Evolutionary conservation across 1,140 invertebrate genomes (phyloP).

Genomic region (Catajapyx aquilonaris): DNA sequence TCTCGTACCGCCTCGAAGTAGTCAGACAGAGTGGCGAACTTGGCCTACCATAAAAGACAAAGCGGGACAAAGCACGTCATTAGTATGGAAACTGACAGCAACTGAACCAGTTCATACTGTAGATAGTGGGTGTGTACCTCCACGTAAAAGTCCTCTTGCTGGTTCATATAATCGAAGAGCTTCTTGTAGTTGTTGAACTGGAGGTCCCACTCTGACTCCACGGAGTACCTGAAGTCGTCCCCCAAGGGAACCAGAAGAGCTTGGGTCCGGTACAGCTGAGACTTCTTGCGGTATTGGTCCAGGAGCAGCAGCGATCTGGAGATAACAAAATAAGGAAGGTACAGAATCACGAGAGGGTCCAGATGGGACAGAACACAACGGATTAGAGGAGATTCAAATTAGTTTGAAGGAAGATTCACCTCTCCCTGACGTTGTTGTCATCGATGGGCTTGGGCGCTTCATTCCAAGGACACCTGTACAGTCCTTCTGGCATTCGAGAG

Average conservation of each 20-base stretch:
- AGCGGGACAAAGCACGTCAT: too few relatives aligned
- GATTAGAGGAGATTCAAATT: conserved; percentile 4
- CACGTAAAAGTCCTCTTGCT: conserved; percentile 53
- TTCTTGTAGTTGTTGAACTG: conserved; percentile 84
- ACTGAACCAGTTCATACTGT: too few relatives aligned
- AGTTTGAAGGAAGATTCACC: conserved; percentile 23
- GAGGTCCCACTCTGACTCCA: conserved; percentile 77
- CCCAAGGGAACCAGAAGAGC: conserved; percentile 77
- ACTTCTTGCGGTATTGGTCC: conserved; percentile 93
- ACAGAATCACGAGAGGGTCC: too few relatives aligned
- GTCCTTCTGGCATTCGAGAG: conserved; percentile 60
- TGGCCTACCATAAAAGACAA: too few relatives aligned
- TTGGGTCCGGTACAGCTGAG: conserved; percentile 76
- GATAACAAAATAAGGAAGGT: conserved; percentile 7
- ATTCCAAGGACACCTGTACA: conserved; percentile 79
- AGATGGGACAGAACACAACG: conserved; percentile 7
- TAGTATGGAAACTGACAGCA: too few relatives aligned
- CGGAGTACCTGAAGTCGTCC: conserved; percentile 91
- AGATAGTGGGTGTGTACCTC: too few relatives aligned
- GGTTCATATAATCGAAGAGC: conserved; percentile 86
- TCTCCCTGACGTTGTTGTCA: conserved; percentile 58
- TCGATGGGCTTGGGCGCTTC: conserved; percentile 63
- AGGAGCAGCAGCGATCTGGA: conserved; percentile 53
- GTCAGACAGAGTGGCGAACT: conserved; percentile 84
- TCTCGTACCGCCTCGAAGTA: conserved; percentile 68